Base-by-base conservation (phyloP, 2,113 vertebrate genomes). In the Cochlearius cochlearius region DNA sequence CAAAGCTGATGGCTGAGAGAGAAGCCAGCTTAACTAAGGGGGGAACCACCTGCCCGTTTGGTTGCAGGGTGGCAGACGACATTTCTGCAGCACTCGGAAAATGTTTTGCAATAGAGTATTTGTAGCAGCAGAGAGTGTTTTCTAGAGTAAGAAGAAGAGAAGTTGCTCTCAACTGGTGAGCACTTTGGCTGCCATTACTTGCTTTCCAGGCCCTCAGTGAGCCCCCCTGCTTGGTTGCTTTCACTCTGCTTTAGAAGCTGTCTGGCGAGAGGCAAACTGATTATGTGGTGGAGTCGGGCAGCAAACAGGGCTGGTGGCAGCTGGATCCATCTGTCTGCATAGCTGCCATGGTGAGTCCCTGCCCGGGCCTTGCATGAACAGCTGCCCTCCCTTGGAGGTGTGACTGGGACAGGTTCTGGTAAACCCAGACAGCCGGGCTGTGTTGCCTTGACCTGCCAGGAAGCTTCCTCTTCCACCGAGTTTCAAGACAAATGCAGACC, bases 281-380 rank as follows among this genome's bases (percentile, higher is more conserved):
- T 27, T 10, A 2, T 47, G 64, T 25, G 22, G 21, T 50, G 64
- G 52, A 71, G 41, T 39, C 43, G 4, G 9, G 83, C 79, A 80
- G 68, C n/a, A 38, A 34, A 32, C 8, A 3, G 58, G 30, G 63
- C 52, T 56, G 47, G 16, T 60, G 60, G 80, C 96, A 97, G 92
- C 94, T 92, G 96, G 34, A 7, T 71, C 71, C 69, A 22, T 80
- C 60, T 80, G 86, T 66, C 80, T 63, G 86, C 82, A 32, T 5
- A 11, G 92, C 69, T 67, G 34, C 66, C 45, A 11, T 3, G 18
- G 60, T 5, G 0, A 22, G 20, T 20, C 80, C 41, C 72, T 88
- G 72, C 59, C 62, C 52, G 67, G 58, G 55, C 76, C 75, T 63
- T 58, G 62, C 47, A 49, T 8, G 53, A 43, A 64, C 82, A 96